phyloP scores from a whole-genome alignment of 2,797 vertebrate species.

The Microcaecilia unicolor region DNA sequence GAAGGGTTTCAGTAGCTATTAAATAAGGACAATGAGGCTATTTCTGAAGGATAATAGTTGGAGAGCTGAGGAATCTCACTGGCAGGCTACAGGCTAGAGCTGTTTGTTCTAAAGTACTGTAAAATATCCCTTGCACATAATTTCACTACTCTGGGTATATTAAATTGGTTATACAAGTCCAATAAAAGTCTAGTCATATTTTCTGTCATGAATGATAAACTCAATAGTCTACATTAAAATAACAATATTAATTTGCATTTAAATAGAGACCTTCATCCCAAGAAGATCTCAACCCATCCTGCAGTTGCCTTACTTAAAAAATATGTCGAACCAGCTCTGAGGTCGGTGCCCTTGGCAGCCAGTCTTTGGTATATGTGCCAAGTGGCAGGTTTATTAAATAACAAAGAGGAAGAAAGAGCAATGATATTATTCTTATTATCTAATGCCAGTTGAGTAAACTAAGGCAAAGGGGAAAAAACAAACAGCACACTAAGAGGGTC shows the following conservation, averaged over 20 bases:
- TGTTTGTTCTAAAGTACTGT: constrained; percentile 43
- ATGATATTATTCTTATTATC: too few species aligned
- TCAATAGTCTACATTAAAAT: background rate
- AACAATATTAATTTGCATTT: background rate
- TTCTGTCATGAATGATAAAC: constrained; percentile 1
- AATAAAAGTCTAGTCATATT: constrained; percentile 1
- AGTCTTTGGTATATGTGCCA: too few species aligned
- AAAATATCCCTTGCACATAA: constrained; percentile 31
- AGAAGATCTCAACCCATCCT: background rate
- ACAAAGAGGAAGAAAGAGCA: too few species aligned
- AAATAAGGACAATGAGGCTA: constrained; percentile 37
- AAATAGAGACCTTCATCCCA: background rate
- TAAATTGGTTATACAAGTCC: constrained; percentile 29
- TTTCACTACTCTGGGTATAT: constrained; percentile 34
- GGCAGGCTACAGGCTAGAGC: too few species aligned
- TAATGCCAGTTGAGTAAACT: too few species aligned
- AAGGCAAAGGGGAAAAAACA: too few species aligned
- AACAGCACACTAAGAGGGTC: too few species aligned
- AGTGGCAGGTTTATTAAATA: too few species aligned
- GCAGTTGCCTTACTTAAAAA: background rate
- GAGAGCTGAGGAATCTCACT: constrained; percentile 26
- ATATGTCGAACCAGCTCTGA: constrained; percentile 19
- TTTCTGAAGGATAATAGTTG: constrained; percentile 43
- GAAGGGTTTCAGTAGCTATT: constrained; percentile 50
- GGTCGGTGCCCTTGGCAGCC: too few species aligned